Conservation (phyloP, 2,113 vertebrate species). For the Aldabrachelys gigantea region DNA sequence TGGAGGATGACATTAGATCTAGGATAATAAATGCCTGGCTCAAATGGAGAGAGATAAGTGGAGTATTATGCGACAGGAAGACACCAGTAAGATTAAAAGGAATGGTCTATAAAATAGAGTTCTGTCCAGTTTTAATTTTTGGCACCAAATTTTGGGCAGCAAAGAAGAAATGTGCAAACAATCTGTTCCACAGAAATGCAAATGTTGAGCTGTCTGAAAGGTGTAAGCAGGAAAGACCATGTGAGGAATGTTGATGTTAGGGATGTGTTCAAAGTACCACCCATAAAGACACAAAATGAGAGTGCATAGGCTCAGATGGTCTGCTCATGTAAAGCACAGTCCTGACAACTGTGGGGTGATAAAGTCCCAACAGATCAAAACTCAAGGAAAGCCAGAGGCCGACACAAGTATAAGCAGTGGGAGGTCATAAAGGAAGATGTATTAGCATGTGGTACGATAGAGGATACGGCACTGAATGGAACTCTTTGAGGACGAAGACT, state of each 20-base stretch:
- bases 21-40: not conserved
- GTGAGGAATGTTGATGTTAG: not conserved
- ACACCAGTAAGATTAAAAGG: not conserved
- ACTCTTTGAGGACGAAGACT: not conserved
- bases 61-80: not conserved
- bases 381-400: not conserved
- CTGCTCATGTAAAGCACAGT: not conserved
- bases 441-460: not conserved
- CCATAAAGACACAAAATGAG: not conserved
- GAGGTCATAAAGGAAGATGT: not conserved
- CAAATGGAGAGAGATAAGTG: not conserved
- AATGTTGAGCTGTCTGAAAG: not conserved
- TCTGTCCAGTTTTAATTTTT: not conserved
- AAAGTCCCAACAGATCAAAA: not conserved
- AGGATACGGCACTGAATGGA: not conserved
- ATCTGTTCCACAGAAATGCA: not conserved
- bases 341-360: not conserved
- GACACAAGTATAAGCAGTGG: not conserved
- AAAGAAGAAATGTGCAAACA: not conserved
- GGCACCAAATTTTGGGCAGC: not conserved
- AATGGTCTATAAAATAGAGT: not conserved
- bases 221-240: not conserved
- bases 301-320: not conserved
- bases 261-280: not conserved
- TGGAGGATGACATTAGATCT: not conserved